Evolutionary conservation across 2,113 vertebrate species (phyloP), one percentile per base, ranked within the genome.

Genomic region (Chunga burmeisteri): DNA sequence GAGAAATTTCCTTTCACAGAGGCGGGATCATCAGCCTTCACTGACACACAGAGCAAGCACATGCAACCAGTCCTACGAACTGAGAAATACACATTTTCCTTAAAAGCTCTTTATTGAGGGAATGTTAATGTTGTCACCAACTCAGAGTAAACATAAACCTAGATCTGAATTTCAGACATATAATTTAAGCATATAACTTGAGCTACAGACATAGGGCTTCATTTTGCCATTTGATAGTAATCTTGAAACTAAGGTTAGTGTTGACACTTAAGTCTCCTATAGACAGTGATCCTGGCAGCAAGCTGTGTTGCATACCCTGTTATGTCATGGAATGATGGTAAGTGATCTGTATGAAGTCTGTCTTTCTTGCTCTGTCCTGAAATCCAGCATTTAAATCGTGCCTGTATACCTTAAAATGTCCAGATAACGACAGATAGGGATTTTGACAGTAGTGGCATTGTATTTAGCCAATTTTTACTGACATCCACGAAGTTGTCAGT

Each of bases 341-440:
- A 91, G 66, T 86, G 14, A 68, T 55, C 47, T 74, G 3, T 52
- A 21, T 53, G 9, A 80, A 82, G 65, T 10, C 46, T 55, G 27
- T 49, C 19, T 55, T 47, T 68, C 25, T 70, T 46, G 16, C 40
- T 52, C 0, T 58, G 8, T 81, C 46, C 62, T 86, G 47, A 70
- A 93, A 86, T 42, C 29, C 62, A 72, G 29, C 14, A 44, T 30
- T 9, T 71, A 77, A 80, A 29, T 34, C 12, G n/a, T n/a, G 14
- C 6, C 26, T 52, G 2, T 58, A 21, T 32, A n/a, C 13, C 14
- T 82, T 53, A 47, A 83, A 80, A 73, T 55, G 47, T 50, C 32
- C 53, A n/a, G 36, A 15, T 49, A 85, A 50, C 5, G 5, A 34
- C 19, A 55, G 5, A 30, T 4, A 46, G 7, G 17, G 5, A 0